Evolutionary conservation across 2,113 vertebrate species (phyloP).

Genomic region (Dermatemys mawii): DNA sequence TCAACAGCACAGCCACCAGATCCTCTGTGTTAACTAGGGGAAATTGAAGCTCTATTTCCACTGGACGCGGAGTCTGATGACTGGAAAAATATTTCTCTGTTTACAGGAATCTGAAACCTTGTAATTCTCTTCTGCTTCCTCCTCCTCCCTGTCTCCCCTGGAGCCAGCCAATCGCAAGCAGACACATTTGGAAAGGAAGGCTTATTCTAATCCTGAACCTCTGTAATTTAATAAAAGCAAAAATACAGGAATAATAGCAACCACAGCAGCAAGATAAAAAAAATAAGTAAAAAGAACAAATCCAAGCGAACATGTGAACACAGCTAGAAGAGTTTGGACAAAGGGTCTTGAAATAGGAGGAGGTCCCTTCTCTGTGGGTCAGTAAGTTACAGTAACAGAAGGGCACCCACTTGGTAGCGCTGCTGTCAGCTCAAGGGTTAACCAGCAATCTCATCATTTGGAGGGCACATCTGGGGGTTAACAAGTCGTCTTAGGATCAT

Average conservation of each 20-base stretch:
- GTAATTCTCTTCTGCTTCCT: conserved; percentile 55
- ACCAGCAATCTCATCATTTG: neutral
- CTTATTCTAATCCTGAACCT: neutral
- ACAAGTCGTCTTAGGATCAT: neutral
- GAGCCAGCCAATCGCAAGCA: neutral
- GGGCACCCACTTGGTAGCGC: conserved; percentile 3
- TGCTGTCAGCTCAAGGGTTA: neutral
- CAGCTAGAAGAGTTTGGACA: neutral
- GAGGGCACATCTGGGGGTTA: neutral
- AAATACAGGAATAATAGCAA: conserved; percentile 34
- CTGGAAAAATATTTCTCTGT: conserved; percentile 75
- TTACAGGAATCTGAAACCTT: conserved; percentile 74
- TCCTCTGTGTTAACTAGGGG: neutral
- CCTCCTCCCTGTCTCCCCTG: neutral
- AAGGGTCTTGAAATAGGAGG: conserved; percentile 37
- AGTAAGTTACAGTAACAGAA: neutral
- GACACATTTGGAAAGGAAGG: neutral
- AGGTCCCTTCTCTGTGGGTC: neutral
- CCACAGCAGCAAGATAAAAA: conserved; percentile 13
- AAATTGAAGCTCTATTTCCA: conserved; percentile 70
- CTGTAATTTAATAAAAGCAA: conserved; percentile 57
- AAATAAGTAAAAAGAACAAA: neutral
- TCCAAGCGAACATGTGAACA: neutral
- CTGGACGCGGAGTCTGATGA: conserved; percentile 38
- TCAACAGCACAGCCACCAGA: conserved; percentile 61